Evolutionary conservation across 2,888 invertebrate species (phyloP).

Genomic region (Nemapogon koenigi): DNA sequence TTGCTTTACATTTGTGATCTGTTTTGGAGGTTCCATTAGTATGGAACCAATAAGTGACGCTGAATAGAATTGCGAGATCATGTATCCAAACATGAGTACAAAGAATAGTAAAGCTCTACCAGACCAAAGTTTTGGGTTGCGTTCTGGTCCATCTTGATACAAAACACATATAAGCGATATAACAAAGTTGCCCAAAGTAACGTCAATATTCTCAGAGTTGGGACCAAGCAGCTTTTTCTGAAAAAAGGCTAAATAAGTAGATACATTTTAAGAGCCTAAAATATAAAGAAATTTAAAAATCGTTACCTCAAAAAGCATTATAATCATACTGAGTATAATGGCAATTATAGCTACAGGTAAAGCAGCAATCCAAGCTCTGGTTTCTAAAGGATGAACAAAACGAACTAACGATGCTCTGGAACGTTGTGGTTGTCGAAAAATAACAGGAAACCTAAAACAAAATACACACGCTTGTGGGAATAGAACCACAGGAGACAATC

Average conservation of each 20-base stretch:
- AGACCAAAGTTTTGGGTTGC: slow-evolving; percentile 11
- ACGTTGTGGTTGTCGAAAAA: slow-evolving; percentile 4
- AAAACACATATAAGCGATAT: slow-evolving; percentile 1
- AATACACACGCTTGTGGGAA: too few relatives aligned
- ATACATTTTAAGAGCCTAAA: neutral
- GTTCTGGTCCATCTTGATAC: slow-evolving; percentile 11
- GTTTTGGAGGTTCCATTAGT: slow-evolving; percentile 27
- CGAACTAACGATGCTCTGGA: slow-evolving; percentile 1
- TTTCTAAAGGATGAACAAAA: slow-evolving; percentile 1
- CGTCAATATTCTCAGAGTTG: slow-evolving; percentile 3
- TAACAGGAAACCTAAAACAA: slow-evolving; percentile 5
- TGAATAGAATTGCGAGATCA: slow-evolving; percentile 36
- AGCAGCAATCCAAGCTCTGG: neutral
- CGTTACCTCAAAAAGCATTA: slow-evolving; percentile 2
- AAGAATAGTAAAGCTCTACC: slow-evolving; percentile 27
- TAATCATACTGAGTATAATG: neutral
- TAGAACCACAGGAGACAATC: too few relatives aligned
- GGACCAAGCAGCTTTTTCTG: neutral
- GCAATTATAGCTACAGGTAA: neutral
- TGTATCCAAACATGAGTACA: slow-evolving; percentile 27
- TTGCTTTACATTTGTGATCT: slow-evolving; percentile 27
- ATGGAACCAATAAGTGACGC: slow-evolving; percentile 33
- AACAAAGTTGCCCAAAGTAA: slow-evolving; percentile 2
- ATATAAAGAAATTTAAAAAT: neutral
- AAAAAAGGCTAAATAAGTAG: neutral